These are phyloP conservation scores for Geococcyx californianus DNA, from an alignment of 2,113 vertebrate species.

Conservation along the genomic window DNA sequence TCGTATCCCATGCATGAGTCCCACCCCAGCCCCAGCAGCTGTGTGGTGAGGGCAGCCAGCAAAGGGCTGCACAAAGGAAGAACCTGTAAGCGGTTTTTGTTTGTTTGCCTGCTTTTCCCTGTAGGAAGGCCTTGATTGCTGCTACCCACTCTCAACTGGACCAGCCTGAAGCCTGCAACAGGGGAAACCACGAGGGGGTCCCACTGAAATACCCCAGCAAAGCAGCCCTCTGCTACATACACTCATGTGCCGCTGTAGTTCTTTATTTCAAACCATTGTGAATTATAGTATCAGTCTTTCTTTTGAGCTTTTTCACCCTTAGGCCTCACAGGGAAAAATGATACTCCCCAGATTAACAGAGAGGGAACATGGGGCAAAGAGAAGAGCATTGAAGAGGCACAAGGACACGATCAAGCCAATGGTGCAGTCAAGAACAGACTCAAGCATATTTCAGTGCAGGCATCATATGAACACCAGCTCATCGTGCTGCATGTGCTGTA, in stretches of 20 bases:
- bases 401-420: not conserved
- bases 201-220: not conserved
- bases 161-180: not conserved
- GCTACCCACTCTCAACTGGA: not conserved
- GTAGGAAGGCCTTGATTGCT: not conserved
- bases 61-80: not conserved
- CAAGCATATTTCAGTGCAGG: not conserved
- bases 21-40: not conserved
- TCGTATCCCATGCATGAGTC: fast-evolving
- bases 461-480: not conserved
- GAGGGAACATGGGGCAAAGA: not conserved
- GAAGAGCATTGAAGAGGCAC: not conserved
- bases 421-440: not conserved
- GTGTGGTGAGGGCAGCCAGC: not conserved
- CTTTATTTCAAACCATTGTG: not conserved
- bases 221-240: not conserved
- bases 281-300: not conserved
- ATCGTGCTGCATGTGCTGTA: not conserved
- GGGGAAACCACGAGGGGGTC: not conserved
- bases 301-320: not conserved
- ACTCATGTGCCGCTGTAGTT: not conserved
- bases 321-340: not conserved
- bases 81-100: not conserved
- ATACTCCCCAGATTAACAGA: not conserved
- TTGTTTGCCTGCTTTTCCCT: not conserved